Base-by-base conservation (phyloP, 1,140 invertebrate genomes). In the Drosophila pseudoananassae region DNA sequence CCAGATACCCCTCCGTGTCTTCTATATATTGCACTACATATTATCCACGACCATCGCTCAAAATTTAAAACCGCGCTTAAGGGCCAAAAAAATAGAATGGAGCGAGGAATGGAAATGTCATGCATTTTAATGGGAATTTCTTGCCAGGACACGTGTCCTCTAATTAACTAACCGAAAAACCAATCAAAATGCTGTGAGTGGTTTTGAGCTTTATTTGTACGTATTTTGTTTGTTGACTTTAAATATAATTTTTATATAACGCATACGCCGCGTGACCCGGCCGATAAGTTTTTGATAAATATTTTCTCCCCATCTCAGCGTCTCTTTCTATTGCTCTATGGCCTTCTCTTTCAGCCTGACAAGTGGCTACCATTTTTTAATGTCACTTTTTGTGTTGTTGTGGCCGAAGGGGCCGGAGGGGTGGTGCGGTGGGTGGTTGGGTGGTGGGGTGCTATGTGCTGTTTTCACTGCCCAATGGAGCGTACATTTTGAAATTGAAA, bases 401-500 rank as follows among this genome's bases (percentile, higher is more conserved):
- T 33, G 15, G 45, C 12, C 38, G 38, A 10, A 4, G 20, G 12
- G 7, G n/a, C n/a, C n/a, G n/a, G 25, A 3, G 47, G 38, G 25
- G 29, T 17, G 8, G n/a, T 27, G 12, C 12, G n/a, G n/a, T 54
- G 23, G 23, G 46, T n/a, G 23, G 9, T 23, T 57, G 17, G 38
- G 33, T 10, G 45, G 47, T 9, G 20, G 14, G 23, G 14, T 33
- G 3, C 25, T 20, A 9, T 31, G 53, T 15, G 38, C 38, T 40
- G 59, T 69, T 65, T 82, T 78, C 53, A 65, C 79, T 81, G 81
- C 58, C 78, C 81, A 87, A 81, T 87, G 82, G 83, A 85, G 81
- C 81, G 81, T 87, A 87, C 76, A 85, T 85, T 85, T 81, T 87
- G 73, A 85, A 85, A 85, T 85, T 85, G 81, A 87, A 85, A 85